These are phyloP conservation scores for Atethmia centrago DNA, from an alignment of 2,888 invertebrate species.

Conservation along the genomic window DNA sequence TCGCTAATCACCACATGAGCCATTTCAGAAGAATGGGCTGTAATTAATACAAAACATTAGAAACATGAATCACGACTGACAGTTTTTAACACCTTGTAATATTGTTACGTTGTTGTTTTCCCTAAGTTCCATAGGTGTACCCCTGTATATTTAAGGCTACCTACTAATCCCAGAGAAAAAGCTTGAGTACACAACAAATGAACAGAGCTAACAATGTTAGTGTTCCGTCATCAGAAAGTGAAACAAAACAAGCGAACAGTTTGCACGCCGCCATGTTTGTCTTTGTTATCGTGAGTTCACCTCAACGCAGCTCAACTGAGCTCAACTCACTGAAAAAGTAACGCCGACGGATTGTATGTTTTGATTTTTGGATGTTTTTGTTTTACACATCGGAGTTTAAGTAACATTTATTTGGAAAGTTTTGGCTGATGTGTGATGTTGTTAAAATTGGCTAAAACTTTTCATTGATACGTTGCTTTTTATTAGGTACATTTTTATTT, in stretches of 20 bases:
- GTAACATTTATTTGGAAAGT: slow-evolving; percentile 34
- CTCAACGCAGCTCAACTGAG: slow-evolving; percentile 35
- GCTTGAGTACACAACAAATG: slow-evolving; percentile 45
- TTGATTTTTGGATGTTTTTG: slow-evolving; percentile 47
- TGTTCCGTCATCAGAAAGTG: slow-evolving; percentile 61
- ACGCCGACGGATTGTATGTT: slow-evolving; percentile 43
- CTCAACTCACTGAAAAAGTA: slow-evolving; percentile 48
- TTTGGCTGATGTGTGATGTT: slow-evolving; percentile 9
- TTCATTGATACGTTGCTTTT: not conserved
- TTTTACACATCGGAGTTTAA: slow-evolving; percentile 20
- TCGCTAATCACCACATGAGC: no score
- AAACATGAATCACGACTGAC: no score
- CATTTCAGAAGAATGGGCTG: no score
- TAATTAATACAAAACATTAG: no score
- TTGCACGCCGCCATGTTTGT: slow-evolving; percentile 55
- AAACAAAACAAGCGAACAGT: slow-evolving; percentile 54
- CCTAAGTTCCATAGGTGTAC: not conserved
- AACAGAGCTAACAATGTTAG: slow-evolving; percentile 57
- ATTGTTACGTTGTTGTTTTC: not conserved
- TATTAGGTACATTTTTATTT: not conserved
- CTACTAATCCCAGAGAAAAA: slow-evolving; percentile 37
- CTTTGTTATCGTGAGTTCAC: slow-evolving; percentile 59
- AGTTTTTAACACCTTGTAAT: no score
- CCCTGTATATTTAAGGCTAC: slow-evolving; percentile 22
- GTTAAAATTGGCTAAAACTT: slow-evolving; percentile 27